A percentile compares a stretch with the other conserved stretches of the same genome.
phyloP scores from a whole-genome alignment of 2,888 invertebrate species.

The Drosophila maculinotata region DNA sequence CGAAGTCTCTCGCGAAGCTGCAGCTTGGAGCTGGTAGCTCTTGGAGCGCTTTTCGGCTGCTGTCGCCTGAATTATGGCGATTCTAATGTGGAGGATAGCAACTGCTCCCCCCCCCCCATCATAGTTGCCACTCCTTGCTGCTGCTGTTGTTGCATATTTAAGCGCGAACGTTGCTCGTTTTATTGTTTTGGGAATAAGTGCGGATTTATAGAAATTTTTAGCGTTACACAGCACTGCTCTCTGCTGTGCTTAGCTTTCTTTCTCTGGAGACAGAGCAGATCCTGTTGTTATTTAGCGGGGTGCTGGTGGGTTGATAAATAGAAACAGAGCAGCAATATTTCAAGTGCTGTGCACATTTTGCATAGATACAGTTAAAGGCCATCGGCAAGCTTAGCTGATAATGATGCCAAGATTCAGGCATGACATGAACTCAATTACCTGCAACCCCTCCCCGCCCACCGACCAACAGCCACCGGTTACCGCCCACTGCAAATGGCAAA shows the following conservation, averaged over 20 bases:
- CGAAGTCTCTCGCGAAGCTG: conserved; percentile 31
- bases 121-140: conserved; percentile 13
- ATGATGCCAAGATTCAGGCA: conserved; percentile 45
- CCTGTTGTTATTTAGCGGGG: conserved; percentile 22
- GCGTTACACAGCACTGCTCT: conserved; percentile 37
- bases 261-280: conserved; percentile 11
- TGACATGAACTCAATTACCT: conserved; percentile 72
- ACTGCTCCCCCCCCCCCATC: conserved; percentile 12
- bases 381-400: conserved; percentile 53
- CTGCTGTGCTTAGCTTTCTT: conserved; percentile 21
- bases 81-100: conserved; percentile 67
- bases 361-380: conserved; percentile 45
- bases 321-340: conserved; percentile 57
- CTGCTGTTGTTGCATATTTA: conserved; percentile 69
- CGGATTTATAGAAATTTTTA: conserved; percentile 74
- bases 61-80: conserved; percentile 73
- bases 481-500: too few relatives aligned
- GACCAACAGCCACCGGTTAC: too few relatives aligned
- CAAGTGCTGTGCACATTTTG: conserved; percentile 47
- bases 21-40: conserved; percentile 25
- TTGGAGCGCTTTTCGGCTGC: conserved; percentile 49
- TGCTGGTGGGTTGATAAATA: conserved; percentile 9
- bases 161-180: conserved; percentile 77
- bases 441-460: conserved; percentile 13
- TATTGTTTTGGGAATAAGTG: conserved; percentile 79